Base-by-base conservation (phyloP, 2,113 vertebrate species). In the Plecotus auritus region DNA sequence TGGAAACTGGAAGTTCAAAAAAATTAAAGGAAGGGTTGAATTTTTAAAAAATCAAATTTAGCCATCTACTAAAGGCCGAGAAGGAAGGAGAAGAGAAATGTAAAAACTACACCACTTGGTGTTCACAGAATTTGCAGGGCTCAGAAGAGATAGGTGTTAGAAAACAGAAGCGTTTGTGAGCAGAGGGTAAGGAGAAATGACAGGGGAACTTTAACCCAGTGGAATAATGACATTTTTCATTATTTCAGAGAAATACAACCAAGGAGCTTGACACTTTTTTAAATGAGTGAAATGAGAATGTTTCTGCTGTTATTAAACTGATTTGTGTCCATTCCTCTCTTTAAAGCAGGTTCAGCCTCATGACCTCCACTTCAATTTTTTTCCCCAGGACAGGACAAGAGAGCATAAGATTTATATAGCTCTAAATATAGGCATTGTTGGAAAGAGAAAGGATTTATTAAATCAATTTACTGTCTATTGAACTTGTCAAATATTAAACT, bases 401-500 rank as follows among this genome's bases (percentile, higher is more conserved):
- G 17, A 26, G 26, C 6, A 22, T 18, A n/a, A 32, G 14, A 91
- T 92, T 94, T 85, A 69, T 76, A n/a, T 4, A 87, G 13, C 16
- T 84, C 16, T 40, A 74, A 37, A 70, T 40, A 8, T 42, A 54
- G 28, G 6, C 42, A 76, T 64, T 84, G 1, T 40, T 56, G 89
- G 66, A 17, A 92, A 84, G 26, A 90, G 17, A 83, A 61, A 51
- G 0, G n/a, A 78, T 87, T 88, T 90, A 13, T 61, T 51, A 74
- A 83, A 67, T 84, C 10, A 56, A 86, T 78, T 82, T 77, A 86
- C 3, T 35, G n/a, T 14, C 5, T 42, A 49, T 67, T 93, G 91
- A 73, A 85, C 23, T 90, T 81, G 35, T 88, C 45, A 89, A 94
- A 92, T 40, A 90, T 54, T 90, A 86, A 70, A 42, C 12, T 56